Conservation (phyloP, 2,888 invertebrate species). For the Gymnoscelis rufifasciata region DNA sequence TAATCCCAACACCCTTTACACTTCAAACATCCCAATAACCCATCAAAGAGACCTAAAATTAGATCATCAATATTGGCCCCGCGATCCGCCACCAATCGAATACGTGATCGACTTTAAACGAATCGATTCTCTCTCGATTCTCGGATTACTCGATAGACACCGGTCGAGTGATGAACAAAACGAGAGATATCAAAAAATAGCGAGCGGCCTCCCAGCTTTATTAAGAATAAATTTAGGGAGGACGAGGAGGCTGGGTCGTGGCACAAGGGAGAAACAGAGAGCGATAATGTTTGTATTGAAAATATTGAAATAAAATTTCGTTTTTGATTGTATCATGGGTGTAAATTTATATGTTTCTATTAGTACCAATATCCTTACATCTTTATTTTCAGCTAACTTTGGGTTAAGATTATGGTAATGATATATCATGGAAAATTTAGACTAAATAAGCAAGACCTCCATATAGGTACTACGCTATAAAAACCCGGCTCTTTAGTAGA, state of each 20-base stretch:
- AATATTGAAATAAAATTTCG: no score
- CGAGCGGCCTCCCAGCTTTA: slow-evolving; percentile 68
- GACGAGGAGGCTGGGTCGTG: slow-evolving; percentile 36
- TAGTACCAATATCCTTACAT: no score
- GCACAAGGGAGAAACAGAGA: slow-evolving; percentile 26
- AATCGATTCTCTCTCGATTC: slow-evolving; percentile 37
- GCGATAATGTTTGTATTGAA: slow-evolving; percentile 10
- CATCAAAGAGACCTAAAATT: slow-evolving; percentile 14
- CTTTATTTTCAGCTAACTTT: no score
- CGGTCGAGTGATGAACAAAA: slow-evolving; percentile 57
- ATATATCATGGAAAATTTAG: no score
- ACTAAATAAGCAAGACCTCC: no score
- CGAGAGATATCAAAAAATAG: slow-evolving; percentile 75
- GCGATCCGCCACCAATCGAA: slow-evolving; percentile 25
- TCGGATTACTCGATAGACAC: slow-evolving; percentile 44
- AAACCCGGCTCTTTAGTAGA: no score
- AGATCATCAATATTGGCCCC: slow-evolving; percentile 21
- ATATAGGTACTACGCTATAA: no score
- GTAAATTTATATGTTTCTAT: no score
- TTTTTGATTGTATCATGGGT: no score
- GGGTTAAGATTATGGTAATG: no score
- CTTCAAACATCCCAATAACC: slow-evolving; percentile 16
- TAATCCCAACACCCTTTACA: slow-evolving; percentile 6
- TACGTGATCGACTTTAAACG: slow-evolving; percentile 23
- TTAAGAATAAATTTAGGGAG: slow-evolving; percentile 77